Percentiles rank a stretch among this genome's conserved stretches.
Conservation (phyloP, 2,113 vertebrate species). For the Tachuris rubrigastra region DNA sequence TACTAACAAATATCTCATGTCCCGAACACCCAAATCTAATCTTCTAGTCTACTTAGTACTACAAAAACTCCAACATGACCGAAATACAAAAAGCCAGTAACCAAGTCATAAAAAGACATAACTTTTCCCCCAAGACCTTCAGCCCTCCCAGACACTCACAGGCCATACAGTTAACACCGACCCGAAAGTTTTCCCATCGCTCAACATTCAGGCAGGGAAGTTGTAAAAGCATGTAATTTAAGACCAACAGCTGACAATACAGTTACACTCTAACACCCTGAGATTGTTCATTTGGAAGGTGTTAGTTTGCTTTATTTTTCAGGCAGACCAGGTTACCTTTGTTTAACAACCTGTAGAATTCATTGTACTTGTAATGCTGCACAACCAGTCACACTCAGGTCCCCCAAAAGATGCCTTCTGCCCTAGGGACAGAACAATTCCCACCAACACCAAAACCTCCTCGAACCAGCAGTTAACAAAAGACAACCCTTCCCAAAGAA, state of each 20-base stretch:
- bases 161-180: not conserved
- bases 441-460: constrained; percentile 29
- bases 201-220: not conserved
- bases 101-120: accelerated
- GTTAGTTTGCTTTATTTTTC: not conserved
- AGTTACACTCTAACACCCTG: not conserved
- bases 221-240: constrained; percentile 10
- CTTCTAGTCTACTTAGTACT: not conserved
- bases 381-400: not conserved
- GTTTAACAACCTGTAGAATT: constrained; percentile 58
- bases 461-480: constrained; percentile 15
- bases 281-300: not conserved
- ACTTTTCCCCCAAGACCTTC: not conserved
- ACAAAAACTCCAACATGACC: not conserved
- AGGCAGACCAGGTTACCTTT: not conserved
- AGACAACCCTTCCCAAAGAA: not conserved
- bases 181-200: not conserved
- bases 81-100: not conserved
- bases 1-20: not conserved
- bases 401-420: constrained; percentile 28
- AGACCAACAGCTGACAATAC: constrained; percentile 25
- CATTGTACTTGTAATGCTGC: constrained; percentile 27
- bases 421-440: constrained; percentile 2
- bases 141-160: not conserved
- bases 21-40: not conserved